Evolutionary conservation across 2,888 invertebrate species (phyloP), one percentile per base, ranked within the genome.

Genomic region (Nomada hirtipes): DNA sequence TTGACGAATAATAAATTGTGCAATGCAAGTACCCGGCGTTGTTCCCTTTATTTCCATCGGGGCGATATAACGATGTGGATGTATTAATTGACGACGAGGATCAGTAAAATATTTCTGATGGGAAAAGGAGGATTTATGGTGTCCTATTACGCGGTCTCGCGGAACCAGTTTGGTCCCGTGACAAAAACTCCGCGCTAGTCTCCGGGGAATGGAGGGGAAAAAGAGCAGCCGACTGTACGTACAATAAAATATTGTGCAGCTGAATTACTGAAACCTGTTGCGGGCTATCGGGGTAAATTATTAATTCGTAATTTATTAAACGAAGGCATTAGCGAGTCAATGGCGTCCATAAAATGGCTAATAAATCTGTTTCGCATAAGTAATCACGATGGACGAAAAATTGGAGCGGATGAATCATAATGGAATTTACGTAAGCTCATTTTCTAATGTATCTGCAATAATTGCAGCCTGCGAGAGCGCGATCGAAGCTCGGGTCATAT

Each of bases 101-200:
- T 23, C 59, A 23, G 50, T 47, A 36, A 67, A 59, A 50, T 74
- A 74, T 13, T 36, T 50, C 20, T 50, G 47, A 67, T 50, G 74
- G 57, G 67, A 67, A 74, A 59, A n/a, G 50, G 50, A 67, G 50
- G 67, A 67, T 74, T 67, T 67, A 74, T 67, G 23, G 59, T 23
- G 59, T 36, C 29, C 26, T 57, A 65, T 57, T 65, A 57, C 47
- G 15, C n/a, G 20, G 47, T 23, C 57, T 36, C 36, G 57, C 18
- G 74, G 59, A 67, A 74, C 74, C 74, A 74, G 74, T 74, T 67
- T 74, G 59, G 23, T 20, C 36, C 13, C 29, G 29, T 55, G 64
- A 73, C 29, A 44, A 64, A 72, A 72, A 64, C 18, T 64, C 29
- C 57, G 15, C 44, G 44, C 55, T 7, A 64, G 53, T 55, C 20